Evolutionary conservation across 1,140 invertebrate species (phyloP).

Genomic region (Panagrolaimus sp.): DNA sequence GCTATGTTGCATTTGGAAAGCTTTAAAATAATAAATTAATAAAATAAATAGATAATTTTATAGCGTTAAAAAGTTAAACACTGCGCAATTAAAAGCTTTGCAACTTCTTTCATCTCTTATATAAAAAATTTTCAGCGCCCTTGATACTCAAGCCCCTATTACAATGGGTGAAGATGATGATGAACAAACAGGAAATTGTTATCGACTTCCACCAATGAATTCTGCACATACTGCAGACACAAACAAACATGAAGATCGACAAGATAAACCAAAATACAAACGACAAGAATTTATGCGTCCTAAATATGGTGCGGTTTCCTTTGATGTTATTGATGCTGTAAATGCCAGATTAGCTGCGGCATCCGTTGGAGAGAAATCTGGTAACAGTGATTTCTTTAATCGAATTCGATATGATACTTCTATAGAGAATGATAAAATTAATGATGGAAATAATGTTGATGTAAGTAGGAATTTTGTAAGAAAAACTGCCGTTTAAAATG

Average conservation of each 20-base stretch:
- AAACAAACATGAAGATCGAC: slow-evolving; percentile 23
- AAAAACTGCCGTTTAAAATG: no score
- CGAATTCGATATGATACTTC: slow-evolving; percentile 37
- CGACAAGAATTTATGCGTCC: slow-evolving; percentile 57
- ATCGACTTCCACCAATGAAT: slow-evolving; percentile 16
- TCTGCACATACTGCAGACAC: slow-evolving; percentile 7
- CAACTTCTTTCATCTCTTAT: no score
- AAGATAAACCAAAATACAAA: slow-evolving; percentile 57
- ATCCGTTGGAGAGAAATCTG: background rate
- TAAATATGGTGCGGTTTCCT: slow-evolving; percentile 53
- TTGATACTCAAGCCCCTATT: slow-evolving; percentile 56
- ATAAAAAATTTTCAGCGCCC: slow-evolving; percentile 32
- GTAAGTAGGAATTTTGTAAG: background rate
- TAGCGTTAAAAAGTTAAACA: no score
- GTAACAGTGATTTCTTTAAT: slow-evolving; percentile 32
- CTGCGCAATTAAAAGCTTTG: no score
- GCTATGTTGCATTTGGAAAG: no score
- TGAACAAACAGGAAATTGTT: slow-evolving; percentile 51
- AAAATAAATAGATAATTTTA: no score
- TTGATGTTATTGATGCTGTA: slow-evolving; percentile 56
- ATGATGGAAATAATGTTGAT: slow-evolving; percentile 5
- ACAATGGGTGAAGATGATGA: slow-evolving; percentile 58
- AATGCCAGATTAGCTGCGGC: slow-evolving; percentile 54
- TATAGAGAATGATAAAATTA: slow-evolving; percentile 23
- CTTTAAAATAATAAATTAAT: no score